Base-by-base conservation (phyloP, 1,140 invertebrate species). In the Drosophila auraria region DNA sequence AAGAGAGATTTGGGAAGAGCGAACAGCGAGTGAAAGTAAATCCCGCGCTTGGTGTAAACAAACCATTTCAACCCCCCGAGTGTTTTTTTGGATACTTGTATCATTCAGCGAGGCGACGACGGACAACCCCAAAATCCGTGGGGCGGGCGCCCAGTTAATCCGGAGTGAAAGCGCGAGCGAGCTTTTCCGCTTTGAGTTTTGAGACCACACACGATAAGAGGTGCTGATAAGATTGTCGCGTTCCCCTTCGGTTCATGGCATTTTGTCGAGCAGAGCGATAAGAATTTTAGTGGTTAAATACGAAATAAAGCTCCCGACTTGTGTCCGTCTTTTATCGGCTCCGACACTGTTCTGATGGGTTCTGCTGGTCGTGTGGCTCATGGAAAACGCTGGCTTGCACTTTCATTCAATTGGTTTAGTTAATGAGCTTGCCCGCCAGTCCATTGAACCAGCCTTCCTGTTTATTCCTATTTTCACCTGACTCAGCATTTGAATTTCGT, bases 61-160 rank as follows among this genome's bases (percentile, higher is more conserved):
- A 91, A 91, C 82, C 75, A 81, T 87, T 83, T 83, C 90, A 92
- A 92, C 90, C 90, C 90, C 90, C 80, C 89, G 77, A 59, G 47
- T 78, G 17, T 45, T 42, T 58, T 61, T 44, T 90, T 77, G 63
- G 86, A 68, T 68, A 89, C 64, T 91, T 64, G 73, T 74, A 75
- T 63, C 70, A 83, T 70, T 79, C 81, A 73, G 82, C 80, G 27
- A 71, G 84, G 66, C 51, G 60, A 54, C 53, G 36, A 60, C 59
- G 79, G 83, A 58, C 84, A 72, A 89, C 84, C 86, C 86, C 75
- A 74, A 82, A 76, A 66, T 42, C 57, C 36, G 63, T 58, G 76
- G 59, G 36, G 63, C 36, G 56, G 53, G 36, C 57, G 25, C 42
- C 17, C 15, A 51, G 27, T 25, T 6, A 66, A n/a, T 74, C 68